Base-by-base conservation (phyloP, 92 coral and sea anemone genomes). In the Parazoanthus darwini region DNA sequence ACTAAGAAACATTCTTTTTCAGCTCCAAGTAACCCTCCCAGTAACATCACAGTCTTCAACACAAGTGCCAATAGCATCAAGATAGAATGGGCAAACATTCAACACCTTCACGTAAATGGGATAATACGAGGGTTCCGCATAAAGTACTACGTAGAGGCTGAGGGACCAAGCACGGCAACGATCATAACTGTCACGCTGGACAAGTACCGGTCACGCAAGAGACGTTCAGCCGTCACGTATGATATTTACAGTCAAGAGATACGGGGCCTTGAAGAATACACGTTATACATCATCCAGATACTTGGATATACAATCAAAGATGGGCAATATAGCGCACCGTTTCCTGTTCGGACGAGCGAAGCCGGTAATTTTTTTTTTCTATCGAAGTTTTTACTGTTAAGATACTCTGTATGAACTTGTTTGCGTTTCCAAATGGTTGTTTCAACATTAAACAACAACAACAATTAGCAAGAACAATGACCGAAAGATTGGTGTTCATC, bases 11-110 rank as follows among this genome's bases (percentile, higher is more conserved):
- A 22, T 75, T 51, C 14, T 18, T 22, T 78, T 85, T 54, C 79
- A 90, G 92, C 92, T 81, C 92, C 92, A 15, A 79, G 79, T 46
- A 36, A 74, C 48, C 87, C 87, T 56, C 92, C 92, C 6, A 68
- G 68, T 9, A 80, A 86, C 79, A 22, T 90, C 48, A 81, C 81
- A 74, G 83, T 82, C 46, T 37, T 38, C 25, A 48, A 86, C 35
- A 86, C 86, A 79, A 86, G 87, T 26, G 25, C 77, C 35, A 86
- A 88, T 48, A 90, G 89, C 15, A 86, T 86, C 72, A 80, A 86
- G 44, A 75, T 90, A 23, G 78, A 86, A 75, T 90, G 92, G 92
- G 38, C 73, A 26, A 71, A 84, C 67, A 84, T 84, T 48, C 4
- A 84, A 71, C 22, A 14, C 54, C 70, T 84, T 8, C 37, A 84